These are phyloP conservation scores for Drosophila suboccidentalis DNA, from an alignment of 2,888 invertebrate genomes.

Conservation along the genomic window DNA sequence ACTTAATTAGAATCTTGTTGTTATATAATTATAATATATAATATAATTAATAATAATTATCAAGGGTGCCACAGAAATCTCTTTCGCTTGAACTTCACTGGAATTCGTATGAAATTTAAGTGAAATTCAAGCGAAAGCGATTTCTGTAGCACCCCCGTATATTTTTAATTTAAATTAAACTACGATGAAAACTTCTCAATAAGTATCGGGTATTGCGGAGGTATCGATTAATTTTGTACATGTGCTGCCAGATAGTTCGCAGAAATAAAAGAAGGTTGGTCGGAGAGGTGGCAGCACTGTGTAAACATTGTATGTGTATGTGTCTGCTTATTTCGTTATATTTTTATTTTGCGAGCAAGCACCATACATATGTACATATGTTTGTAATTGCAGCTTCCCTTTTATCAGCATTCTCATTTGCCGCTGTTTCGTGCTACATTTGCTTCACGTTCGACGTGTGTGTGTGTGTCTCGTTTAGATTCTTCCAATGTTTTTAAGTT, in stretches of 20 bases:
- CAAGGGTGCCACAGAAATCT: too few relatives aligned
- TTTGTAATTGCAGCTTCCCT: constrained; percentile 43
- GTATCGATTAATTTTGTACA: neutral
- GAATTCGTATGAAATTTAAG: too few relatives aligned
- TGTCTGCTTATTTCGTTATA: neutral
- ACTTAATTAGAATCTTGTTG: too few relatives aligned
- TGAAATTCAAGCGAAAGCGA: too few relatives aligned
- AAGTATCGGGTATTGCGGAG: neutral
- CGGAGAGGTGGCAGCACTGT: constrained; percentile 3
- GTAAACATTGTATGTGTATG: neutral
- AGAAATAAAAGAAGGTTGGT: neutral
- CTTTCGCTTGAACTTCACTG: too few relatives aligned
- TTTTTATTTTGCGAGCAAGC: constrained; percentile 2
- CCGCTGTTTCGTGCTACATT: constrained; percentile 33
- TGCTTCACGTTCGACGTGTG: constrained; percentile 16
- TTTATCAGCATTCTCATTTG: constrained; percentile 31
- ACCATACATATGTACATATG: neutral
- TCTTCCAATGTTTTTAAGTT: constrained; percentile 61
- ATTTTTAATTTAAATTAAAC: neutral
- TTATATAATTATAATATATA: too few relatives aligned
- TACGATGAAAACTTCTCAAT: too few relatives aligned
- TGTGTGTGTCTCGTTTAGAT: constrained; percentile 37
- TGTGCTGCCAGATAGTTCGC: too few relatives aligned
- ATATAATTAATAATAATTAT: too few relatives aligned
- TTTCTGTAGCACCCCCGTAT: too few relatives aligned